Evolutionary conservation across 2,888 invertebrate species (phyloP), one percentile per base, ranked within the genome.

Genomic region (Pristionchus japonicus): DNA sequence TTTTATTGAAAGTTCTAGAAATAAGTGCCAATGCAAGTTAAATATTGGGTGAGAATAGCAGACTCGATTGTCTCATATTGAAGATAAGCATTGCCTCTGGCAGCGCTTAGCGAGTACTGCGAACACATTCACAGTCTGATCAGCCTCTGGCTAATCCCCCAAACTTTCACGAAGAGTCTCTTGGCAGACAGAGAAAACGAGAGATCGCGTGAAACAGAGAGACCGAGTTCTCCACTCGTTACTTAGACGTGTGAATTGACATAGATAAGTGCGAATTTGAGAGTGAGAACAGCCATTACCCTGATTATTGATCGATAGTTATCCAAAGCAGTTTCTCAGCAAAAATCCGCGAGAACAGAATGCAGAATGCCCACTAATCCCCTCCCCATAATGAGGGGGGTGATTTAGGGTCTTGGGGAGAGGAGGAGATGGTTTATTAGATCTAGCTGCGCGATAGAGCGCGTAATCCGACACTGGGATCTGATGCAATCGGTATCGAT

Each of bases 391-490:
- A 77, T 43, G 77, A 74, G 74, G 40, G n/a, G 31, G 23, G 40
- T 74, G 77, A 52, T 83, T 52, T 83, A 83, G 27, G 23, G 83
- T 83, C 83, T 20, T 43, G 3, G 40, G 11, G 34, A 57, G 52
- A 9, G 31, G 64, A 1, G 43, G 7, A 23, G 9, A 17, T 6
- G 20, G 37, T 77, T 37, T 37, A 40, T 37, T 40, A 74, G 70
- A 74, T 74, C 70, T 74, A 74, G 70, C 70, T 31, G 40, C 23
- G 23, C 23, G 70, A 74, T 74, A 74, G 57, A n/a, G 13, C 70
- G 70, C 70, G 70, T 74, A 74, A 74, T 74, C 70, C 67, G 67
- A 31, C 20, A n/a, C 57, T 57, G 57, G n/a, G 57, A 57, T 57
- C 23, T 57, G 3, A n/a, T n/a, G n/a, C 27, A 40, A 74, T 74